Evolutionary conservation across 2,797 vertebrate species (phyloP).

Genomic region (Chrysocyon brachyurus): DNA sequence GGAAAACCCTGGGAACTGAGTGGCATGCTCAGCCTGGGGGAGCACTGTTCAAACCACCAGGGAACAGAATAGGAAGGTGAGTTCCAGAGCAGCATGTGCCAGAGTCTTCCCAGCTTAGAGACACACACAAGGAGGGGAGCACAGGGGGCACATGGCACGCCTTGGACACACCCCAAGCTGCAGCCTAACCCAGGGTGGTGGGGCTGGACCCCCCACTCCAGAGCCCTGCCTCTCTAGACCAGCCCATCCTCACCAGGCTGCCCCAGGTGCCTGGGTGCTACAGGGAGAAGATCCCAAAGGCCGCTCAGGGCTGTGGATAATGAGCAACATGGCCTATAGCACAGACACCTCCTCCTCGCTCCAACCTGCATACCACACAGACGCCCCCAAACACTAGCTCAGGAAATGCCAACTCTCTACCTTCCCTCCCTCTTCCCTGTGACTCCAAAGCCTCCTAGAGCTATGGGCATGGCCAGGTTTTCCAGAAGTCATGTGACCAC

Average conservation of each 20-base stretch:
- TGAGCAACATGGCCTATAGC: not conserved
- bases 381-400: not conserved
- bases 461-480: fast-evolving
- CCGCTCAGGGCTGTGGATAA: fast-evolving
- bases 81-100: fast-evolving
- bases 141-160: fast-evolving
- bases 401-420: too few relatives aligned
- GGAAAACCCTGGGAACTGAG: not conserved
- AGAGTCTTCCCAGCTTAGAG: not conserved
- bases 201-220: not conserved
- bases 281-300: not conserved
- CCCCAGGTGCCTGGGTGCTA: fast-evolving
- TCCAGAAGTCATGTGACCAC: not conserved
- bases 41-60: too few relatives aligned
- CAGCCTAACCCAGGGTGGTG: not conserved
- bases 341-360: not conserved
- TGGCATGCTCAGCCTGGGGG: not conserved
- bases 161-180: too few relatives aligned
- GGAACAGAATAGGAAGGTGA: fast-evolving
- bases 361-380: not conserved
- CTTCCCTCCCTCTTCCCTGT: not conserved
- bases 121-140: fast-evolving
- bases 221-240: not conserved
- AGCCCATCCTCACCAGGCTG: not conserved
- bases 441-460: not conserved